Base-by-base conservation (phyloP, 2,797 vertebrate genomes). In the Todus mexicanus region DNA sequence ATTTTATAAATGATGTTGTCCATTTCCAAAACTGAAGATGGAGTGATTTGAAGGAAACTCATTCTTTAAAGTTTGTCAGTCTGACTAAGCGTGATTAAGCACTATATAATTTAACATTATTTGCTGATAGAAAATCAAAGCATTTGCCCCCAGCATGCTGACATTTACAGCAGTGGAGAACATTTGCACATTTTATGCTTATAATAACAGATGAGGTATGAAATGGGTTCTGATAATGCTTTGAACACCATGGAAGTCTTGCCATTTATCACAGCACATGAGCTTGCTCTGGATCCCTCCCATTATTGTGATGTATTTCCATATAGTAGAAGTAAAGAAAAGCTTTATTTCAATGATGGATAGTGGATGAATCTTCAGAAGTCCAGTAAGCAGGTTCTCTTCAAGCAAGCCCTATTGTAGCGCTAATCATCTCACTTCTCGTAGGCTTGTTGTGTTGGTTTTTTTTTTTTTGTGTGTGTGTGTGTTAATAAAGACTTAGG, bases 181-280 rank as follows among this genome's bases (percentile, higher is more conserved):
- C 64, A 75, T 92, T 93, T 91, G 70, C 92, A 91, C 66, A 81
- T 95, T 93, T 95, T 89, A 89, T 96, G 93, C 88, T 96, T 95
- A 57, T 77, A 94, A 73, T 95, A 97, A 97, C 59, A 77, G 95
- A 97, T 95, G 96, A 97, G 90, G 77, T 96, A 92, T 96, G 96
- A 97, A 97, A 97, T 94, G 87, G 92, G 90, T 96, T 95, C 94
- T 48, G 13, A 78, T 87, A 81, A 77, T 63, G 70, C 61, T 87
- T 68, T 94, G 96, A 97, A 72, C 78, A 96, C 82, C 83, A 84
- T 40, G 77, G 84, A 95, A 90, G 29, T 56, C 82, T 51, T 90
- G 59, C 94, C 92, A 96, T 97, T 97, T 96, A 96, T 97, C 93
- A 92, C 70, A 90, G 59, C 35, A 79, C 31, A 82, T 60, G 91